Evolutionary conservation across 2,797 vertebrate species (phyloP), one percentile per base, ranked within the genome.

Genomic region (Scolopax rusticola): DNA sequence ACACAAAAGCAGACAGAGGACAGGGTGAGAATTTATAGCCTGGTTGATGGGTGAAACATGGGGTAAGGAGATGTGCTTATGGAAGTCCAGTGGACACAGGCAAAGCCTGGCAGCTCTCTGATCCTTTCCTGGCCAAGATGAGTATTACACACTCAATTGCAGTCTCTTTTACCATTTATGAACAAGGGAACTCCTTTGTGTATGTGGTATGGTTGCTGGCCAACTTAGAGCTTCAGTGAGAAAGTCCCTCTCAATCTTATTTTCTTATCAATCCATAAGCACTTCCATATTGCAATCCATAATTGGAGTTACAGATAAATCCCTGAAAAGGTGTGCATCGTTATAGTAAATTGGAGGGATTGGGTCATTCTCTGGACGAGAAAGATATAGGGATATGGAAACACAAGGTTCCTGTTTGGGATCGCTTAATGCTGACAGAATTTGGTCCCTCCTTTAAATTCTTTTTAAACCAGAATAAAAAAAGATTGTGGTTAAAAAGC

Each of bases 401-500:
- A 71, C 27, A 43, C 30, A 38, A 56, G 2, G 5, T 69, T 69
- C 19, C 7, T 51, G 50, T 51, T 47, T 87, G 83, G 36, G 20
- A 43, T 1, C 76, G 15, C 45, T 80, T 61, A 38, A 50, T 17
- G 5, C 19, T 79, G 27, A 30, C 5, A 74, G 63, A 84, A 84
- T 91, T 74, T 78, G 12, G 10, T 45, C 18, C 8, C 19, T 57
- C 45, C 57, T 65, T 74, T 47, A 67, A 77, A 74, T 12, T 36
- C 12, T 68, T 93, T 80, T 65, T 32, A 79, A 91, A 74, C 3
- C 8, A 45, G 21, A 88, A 73, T 82, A 63, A 43, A 84, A 90
- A 28, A 27, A n/a, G 27, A 9, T 53, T 8, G 5, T 12, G 8
- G 60, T 48, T 69, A 27, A 61, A 93, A 96, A 77, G 1, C 70